phyloP scores from a whole-genome alignment of 2,888 invertebrate species.

The Diplazon laetatorius region DNA sequence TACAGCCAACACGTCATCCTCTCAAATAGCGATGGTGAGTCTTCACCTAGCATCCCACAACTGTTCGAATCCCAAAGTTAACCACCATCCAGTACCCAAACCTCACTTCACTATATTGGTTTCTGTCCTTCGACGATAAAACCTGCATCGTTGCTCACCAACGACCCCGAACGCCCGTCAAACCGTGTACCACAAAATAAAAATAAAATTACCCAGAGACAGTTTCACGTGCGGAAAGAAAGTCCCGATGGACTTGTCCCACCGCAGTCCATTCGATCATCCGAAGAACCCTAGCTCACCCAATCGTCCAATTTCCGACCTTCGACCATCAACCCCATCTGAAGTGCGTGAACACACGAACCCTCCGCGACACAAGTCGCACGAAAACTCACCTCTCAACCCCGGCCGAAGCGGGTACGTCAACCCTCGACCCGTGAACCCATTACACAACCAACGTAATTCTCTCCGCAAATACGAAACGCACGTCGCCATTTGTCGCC shows the following conservation, averaged over 20 bases:
- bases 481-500: constrained; percentile 50
- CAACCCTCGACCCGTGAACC: neutral
- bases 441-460: constrained; percentile 20
- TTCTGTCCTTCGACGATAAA: neutral
- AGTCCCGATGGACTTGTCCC: neutral
- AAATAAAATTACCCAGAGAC: neutral
- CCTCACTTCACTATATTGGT: neutral
- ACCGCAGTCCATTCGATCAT: neutral
- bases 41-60: no score
- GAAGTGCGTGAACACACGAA: neutral
- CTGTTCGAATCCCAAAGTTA: no score
- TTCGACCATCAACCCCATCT: neutral
- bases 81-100: neutral
- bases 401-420: neutral
- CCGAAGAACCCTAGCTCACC: no score
- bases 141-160: neutral
- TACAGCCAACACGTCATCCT: no score
- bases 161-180: neutral
- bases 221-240: neutral
- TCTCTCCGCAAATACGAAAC: constrained; percentile 39
- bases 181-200: neutral
- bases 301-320: neutral
- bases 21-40: no score
- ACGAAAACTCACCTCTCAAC: neutral
- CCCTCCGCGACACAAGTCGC: neutral